Evolutionary conservation across 2,113 vertebrate genomes (phyloP).

Genomic region (Odocoileus virginianus): DNA sequence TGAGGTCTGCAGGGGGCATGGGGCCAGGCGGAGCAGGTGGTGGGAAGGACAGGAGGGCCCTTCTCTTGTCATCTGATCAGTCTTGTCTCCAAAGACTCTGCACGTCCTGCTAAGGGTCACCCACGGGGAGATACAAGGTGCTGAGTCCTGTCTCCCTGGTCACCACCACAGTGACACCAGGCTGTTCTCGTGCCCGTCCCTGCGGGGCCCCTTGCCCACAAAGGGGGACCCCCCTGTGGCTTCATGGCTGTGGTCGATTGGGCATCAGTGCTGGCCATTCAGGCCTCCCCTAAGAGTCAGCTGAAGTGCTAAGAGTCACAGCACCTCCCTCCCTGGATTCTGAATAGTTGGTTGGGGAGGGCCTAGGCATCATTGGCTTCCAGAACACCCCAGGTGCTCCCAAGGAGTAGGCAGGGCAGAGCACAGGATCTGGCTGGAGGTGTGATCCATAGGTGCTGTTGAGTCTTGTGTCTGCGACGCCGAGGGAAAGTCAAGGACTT

Average conservation of each 20-base stretch:
- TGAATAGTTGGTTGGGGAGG: neutral
- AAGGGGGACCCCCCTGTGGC: neutral
- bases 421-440: neutral
- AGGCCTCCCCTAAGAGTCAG: neutral
- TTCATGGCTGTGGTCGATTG: rapidly evolving
- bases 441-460: rapidly evolving
- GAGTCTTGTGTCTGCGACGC: neutral
- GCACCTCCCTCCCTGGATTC: neutral
- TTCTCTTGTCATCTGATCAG: neutral
- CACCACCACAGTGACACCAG: rapidly evolving
- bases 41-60: neutral
- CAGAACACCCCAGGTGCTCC: neutral
- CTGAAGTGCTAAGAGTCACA: too few species aligned
- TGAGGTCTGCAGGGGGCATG: neutral
- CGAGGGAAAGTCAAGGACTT: neutral
- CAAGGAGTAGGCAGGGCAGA: rapidly evolving
- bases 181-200: neutral
- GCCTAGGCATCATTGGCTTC: neutral
- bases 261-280: neutral
- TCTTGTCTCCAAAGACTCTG: neutral
- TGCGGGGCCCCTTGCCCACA: neutral
- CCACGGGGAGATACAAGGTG: neutral
- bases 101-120: neutral
- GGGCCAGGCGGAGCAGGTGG: neutral
- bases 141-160: neutral